A percentile compares a stretch with the other conserved stretches of the same genome.
Evolutionary conservation across 2,888 invertebrate genomes (phyloP).

Genomic region (Meteorus colon): DNA sequence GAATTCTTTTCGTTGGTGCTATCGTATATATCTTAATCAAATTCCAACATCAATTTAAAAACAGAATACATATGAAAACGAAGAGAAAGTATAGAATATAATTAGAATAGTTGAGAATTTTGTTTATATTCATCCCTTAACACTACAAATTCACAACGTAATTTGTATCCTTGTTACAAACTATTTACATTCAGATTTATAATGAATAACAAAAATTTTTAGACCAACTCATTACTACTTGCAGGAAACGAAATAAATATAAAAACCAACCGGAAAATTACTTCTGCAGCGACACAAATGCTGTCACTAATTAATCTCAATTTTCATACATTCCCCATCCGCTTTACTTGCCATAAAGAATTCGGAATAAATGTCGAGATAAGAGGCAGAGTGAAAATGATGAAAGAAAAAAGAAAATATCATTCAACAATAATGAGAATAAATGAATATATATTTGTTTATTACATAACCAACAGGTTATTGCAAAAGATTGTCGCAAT

Average conservation of each 20-base stretch:
- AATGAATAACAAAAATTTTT: background rate
- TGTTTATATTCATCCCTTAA: background rate
- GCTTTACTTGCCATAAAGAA: too few species aligned
- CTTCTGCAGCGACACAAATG: background rate
- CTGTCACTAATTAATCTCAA: background rate
- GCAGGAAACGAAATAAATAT: background rate
- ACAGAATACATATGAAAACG: background rate
- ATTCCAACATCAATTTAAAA: background rate
- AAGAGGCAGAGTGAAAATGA: too few species aligned
- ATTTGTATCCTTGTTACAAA: slow-evolving; percentile 21
- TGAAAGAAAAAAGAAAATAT: too few species aligned
- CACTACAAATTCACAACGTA: background rate
- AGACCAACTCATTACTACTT: background rate
- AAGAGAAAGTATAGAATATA: background rate
- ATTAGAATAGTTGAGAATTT: background rate
- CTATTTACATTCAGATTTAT: slow-evolving; percentile 16
- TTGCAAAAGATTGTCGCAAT: too few species aligned
- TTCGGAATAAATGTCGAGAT: too few species aligned
- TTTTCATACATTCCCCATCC: background rate
- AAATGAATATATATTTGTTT: too few species aligned
- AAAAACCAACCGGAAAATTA: background rate
- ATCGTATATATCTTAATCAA: background rate
- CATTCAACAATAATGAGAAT: too few species aligned
- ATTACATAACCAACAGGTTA: too few species aligned
- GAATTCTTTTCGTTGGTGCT: background rate